These are phyloP conservation scores for Anser brachyrhynchus DNA, from an alignment of 2,113 vertebrate species.

Conservation along the genomic window DNA sequence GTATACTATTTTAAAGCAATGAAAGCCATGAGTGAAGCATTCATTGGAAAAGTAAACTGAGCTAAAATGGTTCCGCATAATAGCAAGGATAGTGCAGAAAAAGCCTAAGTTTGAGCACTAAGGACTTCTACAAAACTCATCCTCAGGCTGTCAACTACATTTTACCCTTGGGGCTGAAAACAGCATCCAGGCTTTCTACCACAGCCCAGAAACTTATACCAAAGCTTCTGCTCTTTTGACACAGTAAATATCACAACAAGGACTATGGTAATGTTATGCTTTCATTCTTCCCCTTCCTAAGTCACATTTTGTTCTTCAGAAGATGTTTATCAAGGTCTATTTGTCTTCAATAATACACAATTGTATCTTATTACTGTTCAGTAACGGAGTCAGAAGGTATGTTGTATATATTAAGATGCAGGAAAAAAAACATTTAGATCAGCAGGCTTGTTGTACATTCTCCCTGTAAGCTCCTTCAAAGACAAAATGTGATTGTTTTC, in stretches of 20 bases:
- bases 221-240: background rate
- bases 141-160: background rate
- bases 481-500: constrained; percentile 38
- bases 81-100: background rate
- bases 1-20: background rate
- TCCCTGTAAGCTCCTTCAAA: constrained; percentile 46
- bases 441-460: background rate
- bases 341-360: background rate
- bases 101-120: background rate
- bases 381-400: background rate
- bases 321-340: background rate
- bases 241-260: background rate
- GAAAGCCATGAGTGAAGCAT: background rate
- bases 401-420: background rate
- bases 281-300: background rate
- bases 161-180: background rate
- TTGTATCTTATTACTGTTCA: background rate
- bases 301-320: background rate
- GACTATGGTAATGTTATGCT: accelerated
- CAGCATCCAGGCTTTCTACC: accelerated
- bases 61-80: background rate
- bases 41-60: background rate
- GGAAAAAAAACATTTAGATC: background rate
- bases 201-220: background rate
- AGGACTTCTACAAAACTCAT: background rate